Evolutionary conservation across 2,888 invertebrate genomes (phyloP), one percentile per base, ranked within the genome.

Genomic region (Mellilla xanthometata): DNA sequence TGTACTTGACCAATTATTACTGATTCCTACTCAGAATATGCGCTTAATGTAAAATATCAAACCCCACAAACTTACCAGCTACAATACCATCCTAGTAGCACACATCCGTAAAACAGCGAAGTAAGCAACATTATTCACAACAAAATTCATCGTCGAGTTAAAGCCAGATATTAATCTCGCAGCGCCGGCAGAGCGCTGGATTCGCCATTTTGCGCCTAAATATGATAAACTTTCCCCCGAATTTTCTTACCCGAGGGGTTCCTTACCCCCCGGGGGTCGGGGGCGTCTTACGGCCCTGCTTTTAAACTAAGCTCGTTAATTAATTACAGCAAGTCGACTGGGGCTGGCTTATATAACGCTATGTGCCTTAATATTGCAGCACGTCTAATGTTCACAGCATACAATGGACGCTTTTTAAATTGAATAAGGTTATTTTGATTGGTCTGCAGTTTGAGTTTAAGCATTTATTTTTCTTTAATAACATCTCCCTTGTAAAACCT

Each of bases 221-320:
- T 88, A 89, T 89, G 88, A 89, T 89, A 89, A 89, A 89, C 87
- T 89, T 89, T 88, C 86, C 84, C 85, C 87, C 83, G 76, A 89
- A 87, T 88, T 89, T 88, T 87, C 71, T 67, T 68, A 76, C 78
- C 81, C 62, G 72, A 22, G 45, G 45, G 76, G 62, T 72, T 78
- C 72, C 76, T 80, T 79, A 68, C 71, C 73, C 71, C 72, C 72
- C 70, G 68, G 70, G 68, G 66, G 72, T 65, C 63, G 62, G 58
- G 76, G 76, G 78, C 81, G 87, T 83, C 87, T 88, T 88, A 88
- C 84, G 82, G 82, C 88, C 88, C 89, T 85, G 88, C 89, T 90
- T 90, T 90, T 89, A 89, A 90, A 90, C 89, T 90, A 90, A 90
- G 90, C 90, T 88, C 88, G 90, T 90, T 90, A 90, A 90, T 90